Evolutionary conservation across 1,140 invertebrate genomes (phyloP), one percentile per base, ranked within the genome.

Genomic region (Megalonaias nervosa): DNA sequence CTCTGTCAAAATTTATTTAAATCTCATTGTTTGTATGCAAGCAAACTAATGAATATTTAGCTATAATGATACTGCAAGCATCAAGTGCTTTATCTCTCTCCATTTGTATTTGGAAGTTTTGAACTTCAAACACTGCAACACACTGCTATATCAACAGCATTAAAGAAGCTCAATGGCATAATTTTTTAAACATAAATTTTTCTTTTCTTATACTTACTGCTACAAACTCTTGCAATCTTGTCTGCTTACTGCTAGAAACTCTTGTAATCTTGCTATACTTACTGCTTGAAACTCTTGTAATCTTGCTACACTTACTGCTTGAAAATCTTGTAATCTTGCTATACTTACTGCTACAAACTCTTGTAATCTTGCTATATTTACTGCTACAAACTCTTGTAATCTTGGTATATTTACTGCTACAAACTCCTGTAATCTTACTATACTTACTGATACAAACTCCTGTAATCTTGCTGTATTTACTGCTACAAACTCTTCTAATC

Each of bases 401-500:
- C 98, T 93, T 87, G 98, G 97, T 87, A 26, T 26, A 26, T 2
- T 26, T 26, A 26, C 26, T 26, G 26, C 26, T 26, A 26, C 1
- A 26, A 26, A 26, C 26, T 26, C 26, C 2, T 26, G 26, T 26
- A 26, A 2, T 26, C 26, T 26, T 38, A 3, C 38, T 56, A 82
- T 61, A 87, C 90, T 91, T 91, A 94, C 93, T 5, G 98, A 98
- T 69, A 99, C 91, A 89, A 99, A 99, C 90, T 99, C 98, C 87
- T 99, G 99, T 94, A 99, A 96, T 77, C 98, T 93, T 87, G 98
- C 97, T 87, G 82, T 61, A 87, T 90, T 91, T 91, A 94, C 93
- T 5, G 98, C 98, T 69, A 99, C 91, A 89, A 99, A 99, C 90
- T 99, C 98, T 87, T 99, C 99, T 94, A 99, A 96, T 77, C 98